These are phyloP conservation scores for Rhaphigaster nebulosa DNA, from an alignment of 2,888 invertebrate genomes.

Conservation along the genomic window DNA sequence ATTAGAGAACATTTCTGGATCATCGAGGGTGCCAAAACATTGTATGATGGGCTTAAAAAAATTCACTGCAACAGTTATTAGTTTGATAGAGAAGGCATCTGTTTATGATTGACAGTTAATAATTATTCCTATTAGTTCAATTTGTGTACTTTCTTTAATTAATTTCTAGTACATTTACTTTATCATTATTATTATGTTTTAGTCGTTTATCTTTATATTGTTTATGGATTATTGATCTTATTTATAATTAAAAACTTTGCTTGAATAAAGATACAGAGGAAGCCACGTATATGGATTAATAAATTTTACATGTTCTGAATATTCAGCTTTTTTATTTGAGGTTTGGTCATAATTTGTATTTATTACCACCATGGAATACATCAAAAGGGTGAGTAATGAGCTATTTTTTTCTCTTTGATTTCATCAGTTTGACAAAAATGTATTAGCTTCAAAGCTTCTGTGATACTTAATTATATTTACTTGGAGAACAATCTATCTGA, in stretches of 20 bases:
- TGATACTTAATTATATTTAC: neutral
- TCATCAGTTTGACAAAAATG: neutral
- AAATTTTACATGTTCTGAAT: conserved; percentile 1
- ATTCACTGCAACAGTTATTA: neutral
- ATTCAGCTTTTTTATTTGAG: neutral
- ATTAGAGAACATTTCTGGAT: neutral
- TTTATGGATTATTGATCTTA: neutral
- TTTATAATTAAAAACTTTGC: conserved; percentile 13
- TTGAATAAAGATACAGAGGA: conserved; percentile 17
- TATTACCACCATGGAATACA: conserved; percentile 6
- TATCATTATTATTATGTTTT: neutral
- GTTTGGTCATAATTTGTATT: neutral
- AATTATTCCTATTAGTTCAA: neutral
- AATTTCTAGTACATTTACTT: neutral
- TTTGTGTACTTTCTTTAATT: neutral
- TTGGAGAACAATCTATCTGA: neutral
- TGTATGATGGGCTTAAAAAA: neutral
- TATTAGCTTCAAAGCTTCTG: neutral
- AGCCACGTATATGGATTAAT: neutral
- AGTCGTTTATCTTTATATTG: neutral
- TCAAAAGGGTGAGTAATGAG: conserved; percentile 7
- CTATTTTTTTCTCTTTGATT: conserved; percentile 43
- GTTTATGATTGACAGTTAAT: neutral
- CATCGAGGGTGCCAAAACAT: neutral
- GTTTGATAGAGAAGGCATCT: neutral